Evolutionary conservation across 2,113 vertebrate species (phyloP).

Genomic region (Fregetta grallaria): DNA sequence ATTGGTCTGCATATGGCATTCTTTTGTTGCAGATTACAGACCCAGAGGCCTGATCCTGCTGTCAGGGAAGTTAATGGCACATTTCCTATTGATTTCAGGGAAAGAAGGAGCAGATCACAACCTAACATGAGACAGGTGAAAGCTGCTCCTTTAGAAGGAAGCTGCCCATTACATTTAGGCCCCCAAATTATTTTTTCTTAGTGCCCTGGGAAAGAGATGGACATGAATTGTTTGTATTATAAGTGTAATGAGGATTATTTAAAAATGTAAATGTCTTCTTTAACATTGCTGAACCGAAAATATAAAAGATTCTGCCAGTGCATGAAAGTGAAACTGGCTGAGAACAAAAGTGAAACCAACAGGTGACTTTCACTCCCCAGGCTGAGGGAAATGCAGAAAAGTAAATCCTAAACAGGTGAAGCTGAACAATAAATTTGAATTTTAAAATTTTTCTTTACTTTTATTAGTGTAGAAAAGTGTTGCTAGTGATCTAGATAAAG

Average conservation of each 20-base stretch:
- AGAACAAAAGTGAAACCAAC: constrained; percentile 64
- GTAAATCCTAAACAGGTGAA: constrained; percentile 11
- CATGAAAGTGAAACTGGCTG: constrained; percentile 50
- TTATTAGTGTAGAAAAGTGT: neutral
- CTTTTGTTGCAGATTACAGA: neutral
- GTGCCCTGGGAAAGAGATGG: neutral
- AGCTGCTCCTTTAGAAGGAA: neutral
- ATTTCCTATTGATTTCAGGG: neutral
- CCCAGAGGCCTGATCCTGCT: neutral
- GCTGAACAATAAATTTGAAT: neutral
- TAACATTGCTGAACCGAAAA: neutral
- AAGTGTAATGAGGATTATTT: neutral
- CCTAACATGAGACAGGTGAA: neutral
- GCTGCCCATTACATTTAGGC: neutral
- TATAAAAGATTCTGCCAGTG: neutral
- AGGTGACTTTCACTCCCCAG: neutral
- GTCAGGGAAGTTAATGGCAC: neutral
- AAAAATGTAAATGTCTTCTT: neutral
- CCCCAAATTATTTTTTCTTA: neutral
- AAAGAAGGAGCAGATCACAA: neutral
- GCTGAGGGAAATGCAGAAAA: constrained; percentile 5
- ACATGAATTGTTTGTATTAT: neutral
- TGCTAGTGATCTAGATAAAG: neutral
- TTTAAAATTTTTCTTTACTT: neutral
- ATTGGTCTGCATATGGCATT: neutral